A percentile compares a stretch with the other conserved stretches of the same genome.
Conservation (phyloP, 2,888 invertebrate species). For the Morpho deidamia region DNA sequence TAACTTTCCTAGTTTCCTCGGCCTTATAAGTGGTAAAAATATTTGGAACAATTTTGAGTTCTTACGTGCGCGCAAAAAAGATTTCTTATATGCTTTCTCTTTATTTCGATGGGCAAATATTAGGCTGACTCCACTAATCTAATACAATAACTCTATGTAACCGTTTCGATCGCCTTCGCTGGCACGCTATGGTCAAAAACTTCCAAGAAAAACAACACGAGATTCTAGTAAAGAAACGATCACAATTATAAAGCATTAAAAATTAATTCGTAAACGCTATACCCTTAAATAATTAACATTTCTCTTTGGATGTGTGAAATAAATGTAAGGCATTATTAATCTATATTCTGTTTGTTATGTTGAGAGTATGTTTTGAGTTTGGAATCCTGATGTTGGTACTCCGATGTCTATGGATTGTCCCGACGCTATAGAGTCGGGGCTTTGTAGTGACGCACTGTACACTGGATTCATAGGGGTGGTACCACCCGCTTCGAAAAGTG, state of each 20-base stretch:
- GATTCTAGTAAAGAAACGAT: constrained; percentile 27
- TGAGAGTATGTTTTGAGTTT: constrained; percentile 49
- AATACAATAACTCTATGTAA: no score
- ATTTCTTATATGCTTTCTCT: no score
- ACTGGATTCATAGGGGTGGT: constrained; percentile 82
- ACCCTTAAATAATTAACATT: constrained; percentile 26
- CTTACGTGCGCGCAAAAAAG: no score
- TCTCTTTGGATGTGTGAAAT: constrained; percentile 43
- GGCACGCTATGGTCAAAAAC: constrained; percentile 46
- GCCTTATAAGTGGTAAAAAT: no score
- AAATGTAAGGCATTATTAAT: constrained; percentile 13
- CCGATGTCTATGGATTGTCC: constrained; percentile 65
- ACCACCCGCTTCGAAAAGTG: constrained; percentile 82
- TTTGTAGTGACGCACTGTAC: constrained; percentile 84
- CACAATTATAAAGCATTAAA: constrained; percentile 13
- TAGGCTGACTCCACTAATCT: no score
- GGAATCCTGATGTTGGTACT: constrained; percentile 38
- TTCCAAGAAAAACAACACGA: constrained; percentile 24
- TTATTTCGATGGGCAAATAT: no score
- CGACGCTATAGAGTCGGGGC: constrained; percentile 84
- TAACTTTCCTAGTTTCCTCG: no score
- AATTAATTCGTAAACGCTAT: constrained; percentile 18
- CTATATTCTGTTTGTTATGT: constrained; percentile 51
- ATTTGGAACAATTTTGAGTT: no score
- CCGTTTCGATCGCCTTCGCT: constrained; percentile 57